Base-by-base conservation (phyloP, 2,888 invertebrate species). In the Spisula solida region DNA sequence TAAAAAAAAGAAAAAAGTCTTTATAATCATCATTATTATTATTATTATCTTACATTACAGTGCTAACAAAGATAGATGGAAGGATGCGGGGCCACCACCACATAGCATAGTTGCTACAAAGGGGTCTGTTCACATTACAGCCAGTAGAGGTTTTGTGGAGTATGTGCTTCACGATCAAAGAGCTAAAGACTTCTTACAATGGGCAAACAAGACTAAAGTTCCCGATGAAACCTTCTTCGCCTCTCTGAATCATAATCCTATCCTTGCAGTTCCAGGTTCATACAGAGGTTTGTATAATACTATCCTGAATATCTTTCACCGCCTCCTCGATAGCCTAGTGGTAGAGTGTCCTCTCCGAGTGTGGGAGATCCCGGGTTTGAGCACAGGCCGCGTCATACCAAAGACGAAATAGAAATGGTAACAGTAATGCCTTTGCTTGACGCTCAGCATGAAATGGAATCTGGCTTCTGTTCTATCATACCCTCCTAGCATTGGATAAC, bases 201-300 rank as follows among this genome's bases (percentile, higher is more conserved):
- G 95, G 96, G 89, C 95, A 10, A 92, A 91, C 41, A 92, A 91
- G 25, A 95, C 95, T 0, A 88, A 90, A 29, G 88, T 94, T 1
- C 95, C 96, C 0, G 96, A 96, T 87, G 96, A 96, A 85, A 95
- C 95, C 1, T 95, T 93, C 88, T 96, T 95, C 90, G 81, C 95
- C 0, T 92, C 94, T 8, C 89, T 96, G 29, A 95, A 95, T 88
- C 94, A 95, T 88, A 94, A 94, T 87, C 94, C 94, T 0, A 92
- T 92, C 18, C 91, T 95, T 0, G 89, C 87, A 10, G 94, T 94
- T 0, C 95, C 95, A n/a, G 95, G 95, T 0, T 91, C 95, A 1
- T 95, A 94, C 78, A 93, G 89, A 88, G 95, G 95, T 95, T 82
- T 14, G 81, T 51, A 5, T 48, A 4, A 51, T 51, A 16, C 12